Evolutionary conservation across 2,888 invertebrate species (phyloP), one percentile per base, ranked within the genome.

Genomic region (Calephelis perditalis): DNA sequence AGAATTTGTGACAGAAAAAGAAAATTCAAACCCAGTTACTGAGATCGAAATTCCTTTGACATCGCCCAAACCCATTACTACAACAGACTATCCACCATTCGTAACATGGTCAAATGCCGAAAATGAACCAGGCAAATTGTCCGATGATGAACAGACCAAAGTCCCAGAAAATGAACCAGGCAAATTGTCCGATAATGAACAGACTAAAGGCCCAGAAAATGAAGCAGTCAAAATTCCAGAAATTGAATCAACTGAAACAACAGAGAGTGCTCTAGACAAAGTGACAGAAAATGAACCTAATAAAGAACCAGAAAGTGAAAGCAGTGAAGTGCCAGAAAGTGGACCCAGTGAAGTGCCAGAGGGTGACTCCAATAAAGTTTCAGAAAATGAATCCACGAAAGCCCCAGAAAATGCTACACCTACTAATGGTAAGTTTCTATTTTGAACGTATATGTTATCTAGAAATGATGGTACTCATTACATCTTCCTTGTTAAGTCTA

Each of bases 31-130:
- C 36, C 76, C 79, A 56, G 67, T 70, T 55, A 37, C 56, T 47
- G 46, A 56, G 7, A 37, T 55, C 40, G 59, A 60, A 62, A 62
- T 69, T 67, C 70, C 77, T 8, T 58, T 68, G 43, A 69, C 70
- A 45, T 57, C 68, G 3, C 37, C 60, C 58, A 68, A 63, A 8
- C 64, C 73, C 63, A 66, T 73, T 11, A 71, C 76, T 49, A 72
- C 82, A 6, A 82, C 81, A 7, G 81, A 81, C 4, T 82, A 73
- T 58, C 81, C 81, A 7, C 78, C 82, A 5, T 75, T 92, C 1
- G 90, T 92, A 4, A 92, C 92, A 5, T 92, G 92, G 92, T 91
- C 92, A 15, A 82, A 82, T 43, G 70, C 73, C 0, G 79, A 91
- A 54, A 54, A 54, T 10, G 90, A 89, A 55, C 68, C 75, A 15